These are phyloP conservation scores for Phenganax subtilis DNA, from an alignment of 92 coral and sea anemone genomes.

Conservation along the genomic window DNA sequence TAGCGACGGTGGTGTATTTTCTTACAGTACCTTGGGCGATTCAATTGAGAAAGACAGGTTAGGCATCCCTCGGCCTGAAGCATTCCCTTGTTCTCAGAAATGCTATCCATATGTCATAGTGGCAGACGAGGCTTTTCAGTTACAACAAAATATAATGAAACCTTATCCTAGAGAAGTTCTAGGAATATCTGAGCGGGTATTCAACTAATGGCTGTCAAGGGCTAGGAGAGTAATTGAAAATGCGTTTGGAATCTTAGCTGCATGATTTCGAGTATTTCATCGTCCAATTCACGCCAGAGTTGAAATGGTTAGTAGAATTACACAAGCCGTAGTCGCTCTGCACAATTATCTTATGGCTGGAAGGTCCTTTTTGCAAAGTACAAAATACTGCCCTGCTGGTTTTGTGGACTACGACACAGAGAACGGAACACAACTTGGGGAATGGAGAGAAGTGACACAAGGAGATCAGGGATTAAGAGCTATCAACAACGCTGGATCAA, in stretches of 20 bases:
- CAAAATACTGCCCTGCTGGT: not conserved
- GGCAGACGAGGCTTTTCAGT: not conserved
- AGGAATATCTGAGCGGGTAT: not conserved
- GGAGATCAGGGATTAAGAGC: slow-evolving; percentile 21
- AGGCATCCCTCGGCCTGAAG: not conserved
- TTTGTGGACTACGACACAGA: not conserved
- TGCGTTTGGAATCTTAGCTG: not conserved
- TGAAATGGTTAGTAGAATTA: not conserved
- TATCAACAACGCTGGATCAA: not conserved
- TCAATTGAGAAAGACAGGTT: not conserved
- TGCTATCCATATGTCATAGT: not conserved
- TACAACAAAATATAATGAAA: not conserved
- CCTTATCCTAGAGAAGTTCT: not conserved
- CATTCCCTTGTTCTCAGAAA: not conserved
- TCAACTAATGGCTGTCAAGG: not conserved
- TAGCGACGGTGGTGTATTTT: not conserved
- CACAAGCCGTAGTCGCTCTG: slow-evolving; percentile 41
- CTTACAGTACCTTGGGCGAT: not conserved
- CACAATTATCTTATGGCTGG: slow-evolving; percentile 39
- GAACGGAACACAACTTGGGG: not conserved
- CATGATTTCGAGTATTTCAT: not conserved
- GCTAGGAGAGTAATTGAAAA: not conserved
- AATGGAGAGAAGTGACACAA: not conserved
- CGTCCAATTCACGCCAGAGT: not conserved
- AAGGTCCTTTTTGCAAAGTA: not conserved